phyloP scores from a whole-genome alignment of 2,888 invertebrate species.

The Alcis repandata region DNA sequence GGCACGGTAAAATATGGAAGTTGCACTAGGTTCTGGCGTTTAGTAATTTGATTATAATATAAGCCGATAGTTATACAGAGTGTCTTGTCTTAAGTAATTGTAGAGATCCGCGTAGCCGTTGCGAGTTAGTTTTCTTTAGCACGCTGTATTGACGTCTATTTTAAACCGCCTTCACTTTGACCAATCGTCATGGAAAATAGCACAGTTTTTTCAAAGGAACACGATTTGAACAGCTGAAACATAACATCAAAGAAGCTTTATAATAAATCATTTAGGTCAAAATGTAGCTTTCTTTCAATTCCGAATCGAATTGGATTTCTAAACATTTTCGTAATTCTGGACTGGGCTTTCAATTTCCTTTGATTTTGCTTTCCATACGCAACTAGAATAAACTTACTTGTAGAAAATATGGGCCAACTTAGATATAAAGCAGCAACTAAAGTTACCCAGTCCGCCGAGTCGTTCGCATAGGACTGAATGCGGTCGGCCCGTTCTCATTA shows the following conservation, averaged over 20 bases:
- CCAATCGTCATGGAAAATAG: not conserved
- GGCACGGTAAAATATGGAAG: conserved; percentile 28
- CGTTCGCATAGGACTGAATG: conserved; percentile 44
- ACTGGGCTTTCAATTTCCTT: conserved; percentile 6
- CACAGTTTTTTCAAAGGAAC: not conserved
- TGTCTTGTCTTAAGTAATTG: conserved; percentile 19
- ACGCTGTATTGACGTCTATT: too few species aligned
- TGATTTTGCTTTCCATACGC: not conserved
- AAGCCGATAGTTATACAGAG: conserved; percentile 21
- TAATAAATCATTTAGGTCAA: not conserved
- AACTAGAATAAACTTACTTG: conserved; percentile 47
- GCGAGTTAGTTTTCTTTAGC: not conserved
- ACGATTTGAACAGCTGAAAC: not conserved
- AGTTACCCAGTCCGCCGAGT: conserved; percentile 58
- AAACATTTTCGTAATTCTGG: not conserved
- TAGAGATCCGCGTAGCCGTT: not conserved
- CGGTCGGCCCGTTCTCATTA: conserved; percentile 47
- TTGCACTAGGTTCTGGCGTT: conserved; percentile 26
- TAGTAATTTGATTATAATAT: conserved; percentile 28
- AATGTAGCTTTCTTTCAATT: not conserved
- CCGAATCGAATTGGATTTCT: not conserved
- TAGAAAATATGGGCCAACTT: conserved; percentile 47
- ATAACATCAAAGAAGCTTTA: not conserved
- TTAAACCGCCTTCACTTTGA: too few species aligned
- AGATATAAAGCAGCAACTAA: conserved; percentile 56